Evolutionary conservation across 2,113 vertebrate genomes (phyloP).

Genomic region (Balaenoptera acutorostrata): DNA sequence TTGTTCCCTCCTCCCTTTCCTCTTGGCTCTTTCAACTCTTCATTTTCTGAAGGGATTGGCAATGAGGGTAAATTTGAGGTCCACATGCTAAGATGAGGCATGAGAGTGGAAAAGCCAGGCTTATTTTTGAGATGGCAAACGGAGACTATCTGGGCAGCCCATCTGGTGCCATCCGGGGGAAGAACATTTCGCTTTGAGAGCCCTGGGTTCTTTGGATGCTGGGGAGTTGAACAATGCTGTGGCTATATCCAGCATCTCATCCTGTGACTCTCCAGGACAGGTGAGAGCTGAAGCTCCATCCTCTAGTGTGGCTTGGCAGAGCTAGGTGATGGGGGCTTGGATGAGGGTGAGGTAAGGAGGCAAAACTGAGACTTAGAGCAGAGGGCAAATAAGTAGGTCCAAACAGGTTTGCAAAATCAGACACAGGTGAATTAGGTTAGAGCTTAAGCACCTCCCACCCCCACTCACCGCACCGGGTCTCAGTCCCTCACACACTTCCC

Average conservation of each 20-base stretch:
- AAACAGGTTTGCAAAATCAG: not conserved
- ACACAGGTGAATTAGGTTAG: not conserved
- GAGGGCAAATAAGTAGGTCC: not conserved
- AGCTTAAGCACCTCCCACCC: not conserved
- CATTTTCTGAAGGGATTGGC: not conserved
- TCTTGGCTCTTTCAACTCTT: not conserved
- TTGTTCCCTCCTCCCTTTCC: not conserved
- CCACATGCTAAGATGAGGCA: not conserved
- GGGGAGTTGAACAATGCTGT: too few species aligned
- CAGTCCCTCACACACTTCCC: not conserved
- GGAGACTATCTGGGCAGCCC: not conserved
- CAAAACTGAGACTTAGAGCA: not conserved
- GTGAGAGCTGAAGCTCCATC: not conserved
- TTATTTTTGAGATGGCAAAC: not conserved
- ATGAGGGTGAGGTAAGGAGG: not conserved
- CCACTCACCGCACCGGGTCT: not conserved
- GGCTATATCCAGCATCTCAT: not conserved
- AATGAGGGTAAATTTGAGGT: not conserved
- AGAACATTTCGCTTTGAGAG: not conserved
- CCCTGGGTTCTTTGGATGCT: not conserved
- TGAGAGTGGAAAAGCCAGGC: not conserved
- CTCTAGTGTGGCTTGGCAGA: not conserved
- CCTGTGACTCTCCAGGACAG: not conserved
- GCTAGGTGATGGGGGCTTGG: not conserved
- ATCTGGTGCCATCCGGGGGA: not conserved